Evolutionary conservation across 1,140 invertebrate species (phyloP).

Genomic region (Eciton burchellii): DNA sequence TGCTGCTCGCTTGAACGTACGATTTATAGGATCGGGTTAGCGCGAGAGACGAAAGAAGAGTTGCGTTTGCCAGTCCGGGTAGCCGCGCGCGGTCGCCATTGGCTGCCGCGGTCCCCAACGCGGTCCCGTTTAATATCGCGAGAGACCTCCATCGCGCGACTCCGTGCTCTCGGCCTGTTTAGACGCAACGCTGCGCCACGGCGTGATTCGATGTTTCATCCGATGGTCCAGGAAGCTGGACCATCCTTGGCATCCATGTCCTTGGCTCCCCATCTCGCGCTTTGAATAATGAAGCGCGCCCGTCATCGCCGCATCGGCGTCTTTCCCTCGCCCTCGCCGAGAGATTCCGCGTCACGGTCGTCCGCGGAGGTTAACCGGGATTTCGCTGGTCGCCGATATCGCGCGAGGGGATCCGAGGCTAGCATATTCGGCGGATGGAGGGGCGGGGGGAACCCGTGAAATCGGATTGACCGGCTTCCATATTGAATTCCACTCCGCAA

Average conservation of each 20-base stretch:
- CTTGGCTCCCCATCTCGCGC: conserved; percentile 76
- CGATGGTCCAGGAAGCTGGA: conserved; percentile 8
- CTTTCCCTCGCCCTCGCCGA: background rate
- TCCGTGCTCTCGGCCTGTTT: background rate
- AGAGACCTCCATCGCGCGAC: background rate
- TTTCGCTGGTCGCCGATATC: conserved; percentile 71
- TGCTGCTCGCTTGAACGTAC: conserved; percentile 68
- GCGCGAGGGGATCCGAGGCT: conserved; percentile 78
- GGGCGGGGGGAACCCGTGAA: conserved; percentile 78
- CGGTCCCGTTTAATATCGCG: background rate
- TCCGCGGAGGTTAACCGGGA: conserved; percentile 31
- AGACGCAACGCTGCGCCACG: background rate
- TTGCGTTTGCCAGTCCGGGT: conserved; percentile 62
- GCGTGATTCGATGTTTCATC: conserved; percentile 51
- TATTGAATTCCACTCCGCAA: conserved; percentile 76
- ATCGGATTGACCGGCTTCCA: conserved; percentile 84
- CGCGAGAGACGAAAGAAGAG: conserved; percentile 58
- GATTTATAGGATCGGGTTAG: conserved; percentile 73
- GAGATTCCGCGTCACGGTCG: conserved; percentile 7
- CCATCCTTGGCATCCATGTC: too few species aligned
- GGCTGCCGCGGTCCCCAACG: conserved; percentile 45
- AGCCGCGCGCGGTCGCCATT: conserved; percentile 16
- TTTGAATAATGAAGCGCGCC: conserved; percentile 81
- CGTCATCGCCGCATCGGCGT: conserved; percentile 51
- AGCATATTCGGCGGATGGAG: conserved; percentile 83